Base-by-base conservation (phyloP, 1,140 invertebrate species). In the Lucilia cuprina region DNA sequence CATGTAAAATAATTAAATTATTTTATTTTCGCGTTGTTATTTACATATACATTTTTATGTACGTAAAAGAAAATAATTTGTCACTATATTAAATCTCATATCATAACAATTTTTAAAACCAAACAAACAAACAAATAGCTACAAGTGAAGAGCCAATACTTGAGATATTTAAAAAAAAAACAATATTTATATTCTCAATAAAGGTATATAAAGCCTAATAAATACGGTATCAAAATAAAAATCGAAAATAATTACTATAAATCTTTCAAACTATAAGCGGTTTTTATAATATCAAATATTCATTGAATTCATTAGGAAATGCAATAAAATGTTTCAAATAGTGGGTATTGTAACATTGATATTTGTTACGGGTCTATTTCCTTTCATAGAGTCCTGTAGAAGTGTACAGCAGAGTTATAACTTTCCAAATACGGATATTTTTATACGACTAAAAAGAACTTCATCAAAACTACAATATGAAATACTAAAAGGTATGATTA, bases 361-460 rank as follows among this genome's bases (percentile, higher is more conserved):
- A 21, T 2, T 80, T 9, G 8, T 80, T 10, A 21, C 19, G 8
- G 41, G 41, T 9, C 9, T 50, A 14, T 80, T 49, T 50, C 17
- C 17, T 10, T 21, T 3, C 2, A 49, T 50, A 21, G n/a, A 25
- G 19, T 49, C 9, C 19, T 80, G 77, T 49, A 80, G 55, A 82
- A 74, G 35, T 41, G 80, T 82, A 0, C 70, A 89, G 41, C 88
- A 89, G 84, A 87, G 88, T 13, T 87, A 86, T 80, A 87, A 88
- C 82, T 90, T 90, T 21, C 65, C 83, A 0, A 89, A 88, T 50
- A 87, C 88, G 35, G 87, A 89, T 84, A 80, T 90, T 41, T 90
- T 88, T n/a, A 30, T 90, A n/a, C 77, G 87, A 34, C 65, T 90
- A 35, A 80, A 86, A 12, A 88, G 87, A 19, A 86, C 87, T 0